A percentile compares a stretch with the other conserved stretches of the same genome.
These are phyloP conservation scores for Oxyruncus cristatus DNA, from an alignment of 2,113 vertebrate species.

Conservation along the genomic window DNA sequence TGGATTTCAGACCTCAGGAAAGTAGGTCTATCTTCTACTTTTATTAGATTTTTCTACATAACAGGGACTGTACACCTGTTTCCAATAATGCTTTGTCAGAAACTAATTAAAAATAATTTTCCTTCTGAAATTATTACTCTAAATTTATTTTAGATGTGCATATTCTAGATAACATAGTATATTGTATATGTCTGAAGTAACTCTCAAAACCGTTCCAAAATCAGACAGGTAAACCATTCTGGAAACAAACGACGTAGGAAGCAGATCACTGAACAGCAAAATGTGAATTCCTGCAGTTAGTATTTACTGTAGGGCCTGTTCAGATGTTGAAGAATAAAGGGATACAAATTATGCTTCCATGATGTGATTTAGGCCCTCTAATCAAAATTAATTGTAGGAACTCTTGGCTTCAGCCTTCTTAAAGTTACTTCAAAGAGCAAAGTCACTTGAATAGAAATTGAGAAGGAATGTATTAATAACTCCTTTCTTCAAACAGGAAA, in stretches of 20 bases:
- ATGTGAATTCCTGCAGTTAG: background rate
- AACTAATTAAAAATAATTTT: background rate
- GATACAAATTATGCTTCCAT: background rate
- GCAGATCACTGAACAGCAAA: background rate
- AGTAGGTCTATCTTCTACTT: background rate
- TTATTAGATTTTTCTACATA: background rate
- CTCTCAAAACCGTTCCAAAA: background rate
- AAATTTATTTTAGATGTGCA: background rate
- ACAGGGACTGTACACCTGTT: background rate
- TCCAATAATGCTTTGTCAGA: background rate
- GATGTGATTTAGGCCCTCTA: background rate
- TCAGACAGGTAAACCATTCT: background rate
- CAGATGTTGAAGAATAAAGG: background rate
- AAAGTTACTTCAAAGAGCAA: background rate
- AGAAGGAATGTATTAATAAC: background rate
- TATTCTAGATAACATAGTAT: background rate
- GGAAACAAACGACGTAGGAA: background rate
- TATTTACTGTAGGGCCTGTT: background rate
- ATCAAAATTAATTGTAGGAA: background rate
- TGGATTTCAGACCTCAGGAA: background rate
- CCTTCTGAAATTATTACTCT: background rate
- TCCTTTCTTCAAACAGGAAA: constrained; percentile 76
- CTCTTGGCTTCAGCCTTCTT: background rate
- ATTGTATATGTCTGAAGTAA: background rate
- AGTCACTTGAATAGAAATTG: background rate